A percentile compares a stretch with the other conserved stretches of the same genome.
Evolutionary conservation across 2,797 vertebrate species (phyloP).

Genomic region (Accipiter minullus): DNA sequence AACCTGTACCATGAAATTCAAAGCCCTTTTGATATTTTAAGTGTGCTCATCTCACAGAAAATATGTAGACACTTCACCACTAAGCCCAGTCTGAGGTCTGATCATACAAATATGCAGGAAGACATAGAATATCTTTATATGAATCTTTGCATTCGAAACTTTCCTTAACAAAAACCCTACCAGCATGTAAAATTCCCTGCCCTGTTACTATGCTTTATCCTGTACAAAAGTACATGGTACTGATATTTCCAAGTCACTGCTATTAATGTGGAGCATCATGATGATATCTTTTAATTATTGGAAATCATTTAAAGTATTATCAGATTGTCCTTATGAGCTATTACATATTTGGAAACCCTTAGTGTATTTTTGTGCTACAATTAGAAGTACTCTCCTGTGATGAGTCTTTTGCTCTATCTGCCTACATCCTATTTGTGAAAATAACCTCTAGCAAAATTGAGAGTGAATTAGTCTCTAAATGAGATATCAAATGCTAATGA

Average conservation of each 20-base stretch:
- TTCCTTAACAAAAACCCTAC: not conserved
- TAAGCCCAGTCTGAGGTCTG: not conserved
- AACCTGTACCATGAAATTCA: not conserved
- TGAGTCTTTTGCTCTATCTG: not conserved
- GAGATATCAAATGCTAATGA: not conserved
- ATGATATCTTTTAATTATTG: not conserved
- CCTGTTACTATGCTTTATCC: not conserved
- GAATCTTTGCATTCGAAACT: not conserved
- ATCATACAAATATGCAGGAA: not conserved
- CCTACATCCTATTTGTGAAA: not conserved
- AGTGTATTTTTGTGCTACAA: not conserved
- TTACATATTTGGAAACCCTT: not conserved
- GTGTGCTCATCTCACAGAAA: not conserved
- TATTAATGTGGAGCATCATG: not conserved
- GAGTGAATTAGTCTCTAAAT: not conserved
- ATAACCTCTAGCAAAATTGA: not conserved
- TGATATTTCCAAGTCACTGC: not conserved
- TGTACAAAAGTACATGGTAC: not conserved
- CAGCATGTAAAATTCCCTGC: not conserved
- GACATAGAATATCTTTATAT: not conserved
- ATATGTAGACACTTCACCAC: not conserved
- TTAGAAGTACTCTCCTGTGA: not conserved
- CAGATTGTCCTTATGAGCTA: not conserved
- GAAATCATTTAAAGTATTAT: not conserved
- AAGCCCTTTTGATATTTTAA: not conserved